These are phyloP conservation scores for Henricia sp. DNA, from an alignment of 53 echinoderm and acorn worm genomes.

Conservation along the genomic window DNA sequence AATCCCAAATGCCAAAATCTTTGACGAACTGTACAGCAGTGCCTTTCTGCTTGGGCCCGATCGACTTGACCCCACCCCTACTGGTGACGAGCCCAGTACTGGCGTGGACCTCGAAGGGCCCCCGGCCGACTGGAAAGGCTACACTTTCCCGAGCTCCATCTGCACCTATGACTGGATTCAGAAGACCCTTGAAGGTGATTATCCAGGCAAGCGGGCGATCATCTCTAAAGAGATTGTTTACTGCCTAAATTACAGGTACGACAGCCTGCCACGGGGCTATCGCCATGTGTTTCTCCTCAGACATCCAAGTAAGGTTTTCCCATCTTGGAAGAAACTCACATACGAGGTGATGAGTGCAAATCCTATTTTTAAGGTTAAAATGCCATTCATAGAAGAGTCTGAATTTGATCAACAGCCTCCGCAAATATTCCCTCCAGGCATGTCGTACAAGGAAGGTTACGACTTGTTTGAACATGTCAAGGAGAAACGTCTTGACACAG, in stretches of 20 bases:
- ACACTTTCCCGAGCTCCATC: slow-evolving; percentile 15
- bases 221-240: slow-evolving; percentile 42
- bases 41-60: slow-evolving; percentile 29
- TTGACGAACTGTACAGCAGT: slow-evolving; percentile 33
- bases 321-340: slow-evolving; percentile 35
- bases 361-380: too few relatives aligned
- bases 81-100: background rate
- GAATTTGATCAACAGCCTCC: slow-evolving; percentile 8
- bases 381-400: slow-evolving; percentile 1
- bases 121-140: background rate
- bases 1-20: slow-evolving; percentile 31
- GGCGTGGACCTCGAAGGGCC: background rate
- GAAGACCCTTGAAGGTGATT: slow-evolving; percentile 24
- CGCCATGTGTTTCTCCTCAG: slow-evolving; percentile 35
- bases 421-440: background rate
- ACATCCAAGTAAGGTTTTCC: slow-evolving; percentile 37
- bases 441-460: background rate
- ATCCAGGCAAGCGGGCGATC: slow-evolving; percentile 2
- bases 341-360: background rate
- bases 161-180: slow-evolving; percentile 34
- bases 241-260: slow-evolving; percentile 12
- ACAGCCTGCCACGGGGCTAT: slow-evolving; percentile 6
- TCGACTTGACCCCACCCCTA: background rate
- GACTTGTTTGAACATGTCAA: slow-evolving; percentile 11
- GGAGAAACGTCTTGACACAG: slow-evolving; percentile 7